A percentile compares a stretch with the other conserved stretches of the same genome.
Evolutionary conservation across 1,140 invertebrate species (phyloP).

Genomic region (Acromyrmex heyeri): DNA sequence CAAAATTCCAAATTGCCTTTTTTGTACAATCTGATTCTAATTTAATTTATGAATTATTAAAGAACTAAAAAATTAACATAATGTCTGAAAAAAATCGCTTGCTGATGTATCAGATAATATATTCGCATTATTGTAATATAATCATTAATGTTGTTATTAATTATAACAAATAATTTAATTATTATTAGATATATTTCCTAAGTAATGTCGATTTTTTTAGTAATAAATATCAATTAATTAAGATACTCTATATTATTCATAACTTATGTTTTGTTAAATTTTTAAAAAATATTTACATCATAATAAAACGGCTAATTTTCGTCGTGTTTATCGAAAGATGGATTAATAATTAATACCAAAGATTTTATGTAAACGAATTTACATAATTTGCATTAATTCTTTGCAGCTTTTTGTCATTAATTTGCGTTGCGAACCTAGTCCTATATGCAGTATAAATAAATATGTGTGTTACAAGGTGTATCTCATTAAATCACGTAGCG

Average conservation of each 20-base stretch:
- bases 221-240: conserved; percentile 11
- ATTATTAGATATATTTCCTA: conserved; percentile 19
- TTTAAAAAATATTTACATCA: conserved; percentile 22
- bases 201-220: not conserved
- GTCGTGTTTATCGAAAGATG: conserved; percentile 74
- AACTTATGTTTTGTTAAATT: conserved; percentile 14
- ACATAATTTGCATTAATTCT: conserved; percentile 53
- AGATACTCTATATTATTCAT: not conserved
- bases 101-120: conserved; percentile 41
- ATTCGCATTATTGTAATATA: conserved; percentile 14
- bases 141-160: conserved; percentile 39
- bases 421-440: conserved; percentile 19
- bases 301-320: conserved; percentile 42
- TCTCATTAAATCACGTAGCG: too few species aligned
- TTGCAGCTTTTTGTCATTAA: conserved; percentile 35
- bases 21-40: conserved; percentile 20
- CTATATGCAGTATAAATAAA: not conserved
- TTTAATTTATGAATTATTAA: not conserved
- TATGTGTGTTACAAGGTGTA: too few species aligned
- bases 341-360: conserved; percentile 80
- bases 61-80: not conserved
- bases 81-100: conserved; percentile 8
- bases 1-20: not conserved
- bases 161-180: conserved; percentile 19
- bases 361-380: conserved; percentile 82